These are phyloP conservation scores for Mormyrus hasselquistii DNA, from an alignment of 2,797 vertebrate species.

Conservation along the genomic window DNA sequence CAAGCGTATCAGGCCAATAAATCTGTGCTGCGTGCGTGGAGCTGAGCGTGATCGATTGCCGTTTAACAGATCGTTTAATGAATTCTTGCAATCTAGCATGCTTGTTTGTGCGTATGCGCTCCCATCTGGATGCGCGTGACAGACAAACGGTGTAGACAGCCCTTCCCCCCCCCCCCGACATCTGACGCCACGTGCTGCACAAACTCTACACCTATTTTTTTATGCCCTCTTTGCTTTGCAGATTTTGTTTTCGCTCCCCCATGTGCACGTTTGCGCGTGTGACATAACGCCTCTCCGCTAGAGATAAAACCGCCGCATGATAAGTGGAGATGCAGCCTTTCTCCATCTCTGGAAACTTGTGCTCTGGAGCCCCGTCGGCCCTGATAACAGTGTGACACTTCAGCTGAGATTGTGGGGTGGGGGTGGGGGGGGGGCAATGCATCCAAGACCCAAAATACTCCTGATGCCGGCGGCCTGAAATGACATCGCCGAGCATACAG, in stretches of 20 bases:
- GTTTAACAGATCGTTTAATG: slow-evolving; percentile 9
- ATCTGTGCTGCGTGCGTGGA: slow-evolving; percentile 19
- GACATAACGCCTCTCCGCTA: not conserved
- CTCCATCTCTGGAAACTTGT: not conserved
- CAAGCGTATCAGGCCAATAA: slow-evolving; percentile 32
- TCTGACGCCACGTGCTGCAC: not conserved
- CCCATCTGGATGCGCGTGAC: not conserved
- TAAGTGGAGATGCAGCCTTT: not conserved
- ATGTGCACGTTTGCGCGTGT: not conserved
- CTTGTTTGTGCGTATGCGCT: not conserved
- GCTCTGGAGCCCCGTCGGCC: not conserved
- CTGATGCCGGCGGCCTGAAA: not conserved
- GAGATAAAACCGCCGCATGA: not conserved
- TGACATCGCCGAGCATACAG: not conserved
- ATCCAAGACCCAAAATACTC: not conserved
- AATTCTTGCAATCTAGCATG: not conserved
- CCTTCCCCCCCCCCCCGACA: not conserved
- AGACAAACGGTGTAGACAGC: not conserved
- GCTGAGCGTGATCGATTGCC: not conserved
- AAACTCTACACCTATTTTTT: not conserved
- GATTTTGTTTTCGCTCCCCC: not conserved
- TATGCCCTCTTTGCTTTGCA: not conserved
- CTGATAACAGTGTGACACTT: not conserved
- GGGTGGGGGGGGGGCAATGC: not conserved
- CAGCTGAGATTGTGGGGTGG: not conserved